Evolutionary conservation across 1,140 invertebrate species (phyloP), one percentile per base, ranked within the genome.

Genomic region (Macrotrachela quadricornifera): DNA sequence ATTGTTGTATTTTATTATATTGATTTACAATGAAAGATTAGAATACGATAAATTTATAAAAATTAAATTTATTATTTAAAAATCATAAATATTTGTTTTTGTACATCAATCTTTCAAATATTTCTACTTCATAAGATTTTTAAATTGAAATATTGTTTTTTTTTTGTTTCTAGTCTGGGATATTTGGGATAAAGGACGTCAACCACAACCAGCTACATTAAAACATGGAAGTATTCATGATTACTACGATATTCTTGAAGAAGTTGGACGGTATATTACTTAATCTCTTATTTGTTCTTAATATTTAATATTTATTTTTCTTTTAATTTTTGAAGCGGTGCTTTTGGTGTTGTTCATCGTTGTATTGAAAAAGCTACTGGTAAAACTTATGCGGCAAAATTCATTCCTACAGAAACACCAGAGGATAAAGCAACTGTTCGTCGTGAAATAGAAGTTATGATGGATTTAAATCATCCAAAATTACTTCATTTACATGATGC

Each of bases 381-480:
- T 14, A 86, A 91, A 63, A 86, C 86, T 46, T 99, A 94, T 70
- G 92, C 94, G 0, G 94, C 91, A 41, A 99, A 99, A 72, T 97
- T 99, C 68, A 95, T 99, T 61, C 88, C 88, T 6, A 87, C 90
- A 14, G 80, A 85, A 0, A 85, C 88, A 62, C 78, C 83, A 14
- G 81, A 86, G 76, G 92, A 97, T 69, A 97, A 95, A 64, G 83
- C 90, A 63, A 74, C 94, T 0, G 94, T 99, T 51, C 80, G 85
- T 57, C 88, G 94, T 62, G 94, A 99, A 73, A 96, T 99, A 57
- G 87, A 94, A 63, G 88, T 95, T 47, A 97, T 97, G 91, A 96
- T 95, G 68, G 85, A 95, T 62, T 70, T 97, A 1, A 87, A 96
- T 71, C 92, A 99, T 74, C 81, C 80, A 44, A 94, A 94, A 70